A percentile compares a stretch with the other conserved stretches of the same genome.
Conservation (phyloP, 2,888 invertebrate species). For the Parnassius smintheus region DNA sequence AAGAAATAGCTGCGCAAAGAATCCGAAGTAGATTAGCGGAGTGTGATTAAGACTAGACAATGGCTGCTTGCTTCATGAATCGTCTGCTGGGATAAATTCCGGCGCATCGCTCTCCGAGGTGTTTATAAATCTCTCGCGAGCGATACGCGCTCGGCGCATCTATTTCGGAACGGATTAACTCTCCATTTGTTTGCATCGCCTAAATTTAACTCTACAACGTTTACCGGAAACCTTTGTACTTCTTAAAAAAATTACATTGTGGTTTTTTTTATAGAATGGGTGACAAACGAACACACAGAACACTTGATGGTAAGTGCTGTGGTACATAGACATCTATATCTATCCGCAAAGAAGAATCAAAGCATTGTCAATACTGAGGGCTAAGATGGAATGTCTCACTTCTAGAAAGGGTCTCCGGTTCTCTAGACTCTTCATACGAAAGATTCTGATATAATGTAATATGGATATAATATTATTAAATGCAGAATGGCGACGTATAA, state of each 20-base stretch:
- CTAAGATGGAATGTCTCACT: too few species aligned
- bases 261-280: neutral
- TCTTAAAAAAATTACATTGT: neutral
- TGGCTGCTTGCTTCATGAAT: constrained; percentile 1
- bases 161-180: constrained; percentile 6
- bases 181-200: constrained; percentile 10
- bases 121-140: neutral
- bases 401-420: too few species aligned
- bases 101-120: neutral
- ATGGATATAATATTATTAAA: too few species aligned
- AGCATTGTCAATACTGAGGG: too few species aligned
- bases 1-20: constrained; percentile 3
- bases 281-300: too few species aligned
- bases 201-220: constrained; percentile 8
- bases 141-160: neutral
- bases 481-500: too few species aligned
- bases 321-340: too few species aligned
- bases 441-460: too few species aligned
- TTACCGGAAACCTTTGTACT: constrained; percentile 4
- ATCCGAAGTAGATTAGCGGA: constrained; percentile 13
- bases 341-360: too few species aligned
- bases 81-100: constrained; percentile 4
- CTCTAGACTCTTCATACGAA: too few species aligned
- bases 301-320: too few species aligned
- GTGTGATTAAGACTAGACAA: constrained; percentile 5